Percentiles rank a stretch among this genome's conserved stretches.
Evolutionary conservation across 2,797 vertebrate species (phyloP).

Genomic region (Heteromormyrus szaboi): DNA sequence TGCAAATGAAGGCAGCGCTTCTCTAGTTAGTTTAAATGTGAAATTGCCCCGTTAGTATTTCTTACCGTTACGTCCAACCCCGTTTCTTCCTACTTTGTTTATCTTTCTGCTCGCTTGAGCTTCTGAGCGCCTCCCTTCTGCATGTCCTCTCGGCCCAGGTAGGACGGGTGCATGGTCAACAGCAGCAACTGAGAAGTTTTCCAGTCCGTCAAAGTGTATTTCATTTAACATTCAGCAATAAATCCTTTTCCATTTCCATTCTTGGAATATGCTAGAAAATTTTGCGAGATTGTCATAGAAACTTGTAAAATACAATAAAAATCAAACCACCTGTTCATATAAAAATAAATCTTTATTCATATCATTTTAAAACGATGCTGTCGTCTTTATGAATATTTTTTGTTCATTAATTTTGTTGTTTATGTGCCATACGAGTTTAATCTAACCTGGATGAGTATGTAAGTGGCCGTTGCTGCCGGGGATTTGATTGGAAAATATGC

Average conservation of each 20-base stretch:
- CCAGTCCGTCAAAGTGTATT: slow-evolving; percentile 84
- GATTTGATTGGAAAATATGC: neutral
- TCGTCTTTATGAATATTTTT: slow-evolving; percentile 48
- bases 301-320: slow-evolving; percentile 75
- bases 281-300: slow-evolving; percentile 82
- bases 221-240: slow-evolving; percentile 98
- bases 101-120: slow-evolving; percentile 53
- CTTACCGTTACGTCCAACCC: slow-evolving; percentile 24
- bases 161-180: slow-evolving; percentile 95
- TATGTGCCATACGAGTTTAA: neutral
- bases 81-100: slow-evolving; percentile 47
- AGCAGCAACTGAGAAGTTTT: slow-evolving; percentile 85
- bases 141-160: slow-evolving; percentile 97
- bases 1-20: slow-evolving; percentile 55
- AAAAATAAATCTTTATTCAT: slow-evolving; percentile 78
- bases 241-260: slow-evolving; percentile 61
- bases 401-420: neutral
- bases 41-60: slow-evolving; percentile 47
- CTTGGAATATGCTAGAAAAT: slow-evolving; percentile 83
- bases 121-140: slow-evolving; percentile 79
- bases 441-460: neutral
- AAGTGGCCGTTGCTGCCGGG: neutral
- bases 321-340: slow-evolving; percentile 73
- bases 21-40: slow-evolving; percentile 60
- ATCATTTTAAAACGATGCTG: slow-evolving; percentile 62